phyloP scores from a whole-genome alignment of 2,113 vertebrate genomes.

The Mobula hypostoma region DNA sequence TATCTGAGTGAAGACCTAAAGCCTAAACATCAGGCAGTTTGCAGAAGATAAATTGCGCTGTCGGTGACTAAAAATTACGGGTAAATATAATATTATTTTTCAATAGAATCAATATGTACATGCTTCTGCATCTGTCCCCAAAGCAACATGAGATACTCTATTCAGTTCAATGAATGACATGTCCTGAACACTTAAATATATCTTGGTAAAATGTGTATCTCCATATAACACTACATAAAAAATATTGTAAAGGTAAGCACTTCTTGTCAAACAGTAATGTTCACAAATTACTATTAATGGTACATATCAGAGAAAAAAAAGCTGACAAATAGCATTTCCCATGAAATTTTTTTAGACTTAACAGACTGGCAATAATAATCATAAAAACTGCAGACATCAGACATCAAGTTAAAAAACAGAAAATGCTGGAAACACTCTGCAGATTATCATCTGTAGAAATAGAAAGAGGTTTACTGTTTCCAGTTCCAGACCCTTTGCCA shows the following conservation, averaged over 20 bases:
- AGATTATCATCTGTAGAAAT: too few species aligned
- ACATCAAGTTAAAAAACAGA: too few species aligned
- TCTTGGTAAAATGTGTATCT: neutral
- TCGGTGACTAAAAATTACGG: neutral
- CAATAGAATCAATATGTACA: neutral
- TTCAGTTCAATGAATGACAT: neutral
- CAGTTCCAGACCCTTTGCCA: too few species aligned
- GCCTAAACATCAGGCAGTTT: neutral
- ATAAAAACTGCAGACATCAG: too few species aligned
- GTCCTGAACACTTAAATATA: neutral
- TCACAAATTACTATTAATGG: neutral
- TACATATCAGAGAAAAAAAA: neutral
- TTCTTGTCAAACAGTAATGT: neutral
- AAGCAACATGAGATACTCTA: neutral
- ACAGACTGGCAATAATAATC: neutral
- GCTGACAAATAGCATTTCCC: neutral
- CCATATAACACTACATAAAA: neutral
- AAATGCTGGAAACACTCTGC: too few species aligned
- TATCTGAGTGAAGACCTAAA: neutral
- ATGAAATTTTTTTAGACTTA: neutral
- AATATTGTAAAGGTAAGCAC: neutral
- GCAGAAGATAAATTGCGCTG: neutral
- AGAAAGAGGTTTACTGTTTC: too few species aligned
- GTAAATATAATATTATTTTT: neutral
- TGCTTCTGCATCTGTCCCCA: neutral